phyloP scores from a whole-genome alignment of 2,113 vertebrate genomes.

The Myiozetetes cayanensis region DNA sequence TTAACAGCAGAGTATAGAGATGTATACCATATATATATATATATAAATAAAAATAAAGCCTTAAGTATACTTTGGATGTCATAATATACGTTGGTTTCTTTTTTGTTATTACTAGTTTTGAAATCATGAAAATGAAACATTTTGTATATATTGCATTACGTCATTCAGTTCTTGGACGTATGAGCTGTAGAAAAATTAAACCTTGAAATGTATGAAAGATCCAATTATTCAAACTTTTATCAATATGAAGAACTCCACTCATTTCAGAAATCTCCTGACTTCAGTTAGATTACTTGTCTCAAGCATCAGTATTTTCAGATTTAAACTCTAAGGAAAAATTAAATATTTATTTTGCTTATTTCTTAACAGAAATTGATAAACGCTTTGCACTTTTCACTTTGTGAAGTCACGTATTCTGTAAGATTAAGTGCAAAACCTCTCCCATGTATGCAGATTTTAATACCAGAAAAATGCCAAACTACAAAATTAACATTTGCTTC shows the following conservation, averaged over 20 bases:
- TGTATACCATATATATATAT: no score
- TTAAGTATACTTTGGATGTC: not conserved
- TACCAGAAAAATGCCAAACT: not conserved
- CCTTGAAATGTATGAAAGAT: not conserved
- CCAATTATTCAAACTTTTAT: not conserved
- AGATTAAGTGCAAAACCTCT: not conserved
- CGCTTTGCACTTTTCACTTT: not conserved
- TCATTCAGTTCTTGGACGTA: not conserved
- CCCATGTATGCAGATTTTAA: not conserved
- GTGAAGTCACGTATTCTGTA: not conserved
- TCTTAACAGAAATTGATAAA: not conserved
- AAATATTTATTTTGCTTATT: not conserved
- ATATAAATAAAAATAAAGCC: not conserved
- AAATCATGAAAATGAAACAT: not conserved
- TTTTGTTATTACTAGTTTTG: not conserved
- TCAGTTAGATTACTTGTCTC: not conserved
- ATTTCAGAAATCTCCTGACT: not conserved
- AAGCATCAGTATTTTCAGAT: not conserved
- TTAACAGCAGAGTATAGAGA: not conserved
- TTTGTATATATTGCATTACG: not conserved
- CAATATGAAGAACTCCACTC: not conserved
- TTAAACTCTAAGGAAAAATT: not conserved
- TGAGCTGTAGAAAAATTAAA: not conserved
- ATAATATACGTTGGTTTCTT: not conserved
- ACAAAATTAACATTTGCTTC: not conserved